A percentile compares a stretch with the other conserved stretches of the same genome.
These are phyloP conservation scores for Papilio polytes DNA, from an alignment of 1,140 invertebrate species.

Conservation along the genomic window DNA sequence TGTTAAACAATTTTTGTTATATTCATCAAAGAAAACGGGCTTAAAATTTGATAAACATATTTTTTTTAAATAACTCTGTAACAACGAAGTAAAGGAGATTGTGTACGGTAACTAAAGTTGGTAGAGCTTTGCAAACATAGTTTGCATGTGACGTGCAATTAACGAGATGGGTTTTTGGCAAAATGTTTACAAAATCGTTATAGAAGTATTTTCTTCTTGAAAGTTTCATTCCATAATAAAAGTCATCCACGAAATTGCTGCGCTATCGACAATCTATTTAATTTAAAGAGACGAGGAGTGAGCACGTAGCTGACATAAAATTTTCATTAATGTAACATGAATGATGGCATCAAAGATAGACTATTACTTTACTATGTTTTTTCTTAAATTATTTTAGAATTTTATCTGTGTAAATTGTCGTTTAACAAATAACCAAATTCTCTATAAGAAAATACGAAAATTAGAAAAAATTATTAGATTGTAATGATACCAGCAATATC, in stretches of 20 bases:
- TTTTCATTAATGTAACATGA: constrained; percentile 4
- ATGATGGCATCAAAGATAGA: background rate
- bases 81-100: background rate
- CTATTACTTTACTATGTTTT: background rate
- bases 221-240: background rate
- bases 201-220: constrained; percentile 10
- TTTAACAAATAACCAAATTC: too few relatives aligned
- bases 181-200: constrained; percentile 29
- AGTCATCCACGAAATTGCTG: constrained; percentile 24
- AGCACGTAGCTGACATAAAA: constrained; percentile 20
- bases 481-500: too few relatives aligned
- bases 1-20: too few relatives aligned
- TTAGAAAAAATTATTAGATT: too few relatives aligned
- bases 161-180: constrained; percentile 32
- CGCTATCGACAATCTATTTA: constrained; percentile 26
- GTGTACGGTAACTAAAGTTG: constrained; percentile 7
- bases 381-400: background rate
- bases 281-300: background rate
- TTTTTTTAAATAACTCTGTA: background rate
- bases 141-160: constrained; percentile 19
- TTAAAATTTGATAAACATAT: background rate
- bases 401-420: background rate
- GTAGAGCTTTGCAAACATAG: constrained; percentile 29
- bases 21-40: background rate
- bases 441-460: too few relatives aligned